Evolutionary conservation across 37 sponge, comb jelly and placozoan species (phyloP).

Genomic region (Spongilla lacustris): DNA sequence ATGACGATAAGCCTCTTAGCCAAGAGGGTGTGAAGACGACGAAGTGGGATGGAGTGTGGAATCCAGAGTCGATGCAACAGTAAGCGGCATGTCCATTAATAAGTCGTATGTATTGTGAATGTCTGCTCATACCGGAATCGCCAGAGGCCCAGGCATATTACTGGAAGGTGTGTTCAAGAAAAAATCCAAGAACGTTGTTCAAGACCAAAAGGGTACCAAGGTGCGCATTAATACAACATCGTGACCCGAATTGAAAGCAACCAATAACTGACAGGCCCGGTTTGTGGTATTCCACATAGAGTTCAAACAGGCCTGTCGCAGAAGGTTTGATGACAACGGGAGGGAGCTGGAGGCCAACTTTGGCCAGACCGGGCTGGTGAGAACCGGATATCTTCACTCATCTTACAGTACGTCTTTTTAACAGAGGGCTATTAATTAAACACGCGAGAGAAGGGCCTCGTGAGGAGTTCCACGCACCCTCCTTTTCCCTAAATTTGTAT

Average conservation of each 20-base stretch:
- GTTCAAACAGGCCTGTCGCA: constrained; percentile 53
- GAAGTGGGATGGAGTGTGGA: constrained; percentile 63
- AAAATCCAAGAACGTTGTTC: constrained; percentile 45
- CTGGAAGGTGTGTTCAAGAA: constrained; percentile 75
- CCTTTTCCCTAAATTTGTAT: too few relatives aligned
- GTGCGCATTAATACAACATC: constrained; percentile 11
- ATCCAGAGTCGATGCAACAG: constrained; percentile 20
- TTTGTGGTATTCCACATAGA: constrained; percentile 70
- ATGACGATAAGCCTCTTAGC: constrained; percentile 67
- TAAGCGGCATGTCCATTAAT: constrained; percentile 15
- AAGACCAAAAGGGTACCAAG: constrained; percentile 54
- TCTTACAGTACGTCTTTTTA: constrained; percentile 69
- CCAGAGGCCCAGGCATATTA: constrained; percentile 70
- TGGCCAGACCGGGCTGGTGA: constrained; percentile 60
- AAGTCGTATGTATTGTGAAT: neutral
- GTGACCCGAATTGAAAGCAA: neutral
- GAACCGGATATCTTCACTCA: constrained; percentile 79
- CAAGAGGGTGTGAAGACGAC: constrained; percentile 55
- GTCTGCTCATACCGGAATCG: neutral
- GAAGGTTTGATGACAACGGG: constrained; percentile 63
- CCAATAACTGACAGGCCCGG: constrained; percentile 26
- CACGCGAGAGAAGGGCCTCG: too few relatives aligned
- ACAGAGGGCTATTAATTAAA: too few relatives aligned
- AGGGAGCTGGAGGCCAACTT: constrained; percentile 82
- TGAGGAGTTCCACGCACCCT: too few relatives aligned